Evolutionary conservation across 2,888 invertebrate genomes (phyloP), one percentile per base, ranked within the genome.

Genomic region (Ectemnius continuus): DNA sequence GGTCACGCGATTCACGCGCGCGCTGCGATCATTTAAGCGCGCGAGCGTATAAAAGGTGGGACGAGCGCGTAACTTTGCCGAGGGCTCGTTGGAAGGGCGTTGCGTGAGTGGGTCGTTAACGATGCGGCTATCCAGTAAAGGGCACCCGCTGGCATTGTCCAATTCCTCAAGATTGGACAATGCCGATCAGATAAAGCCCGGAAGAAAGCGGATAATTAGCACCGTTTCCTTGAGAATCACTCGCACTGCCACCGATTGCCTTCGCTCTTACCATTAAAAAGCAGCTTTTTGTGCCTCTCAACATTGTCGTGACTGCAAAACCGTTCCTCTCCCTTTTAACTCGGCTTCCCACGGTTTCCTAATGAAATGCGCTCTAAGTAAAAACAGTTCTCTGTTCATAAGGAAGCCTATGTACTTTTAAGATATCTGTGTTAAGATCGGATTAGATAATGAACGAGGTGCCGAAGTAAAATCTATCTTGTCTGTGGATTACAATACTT

Each of bases 1-100:
- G 83, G 81, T 86, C 86, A 86, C 86, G 84, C 84, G 84, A 87
- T 87, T 87, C 86, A 84, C 84, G 84, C 86, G 82, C 84, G 84
- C 86, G 82, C 77, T 81, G 70, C 70, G 67, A 66, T 80, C 77
- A 85, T 14, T 16, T 83, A 85, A 85, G 84, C 84, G 36, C 36
- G 36, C 36, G 82, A 79, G 74, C 45, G 48, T 61, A 52, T 52
- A 52, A 14, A 16, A 52, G 36, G 52, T 52, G 52, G 52, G 52
- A 67, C 68, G 67, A 74, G 67, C 68, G 60, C 64, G 59, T 70
- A 70, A 62, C 45, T 70, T 57, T 65, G 58, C 72, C 52, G 67
- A 76, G 78, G 80, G 70, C 74, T 70, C 2, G 36, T 6, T 6
- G 36, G 36, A 47, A 78, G 78, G 75, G 78, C 78, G 70, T 75